Evolutionary conservation across 2,797 vertebrate genomes (phyloP), one percentile per base, ranked within the genome.

Genomic region (Parotocinclus haroldoi): DNA sequence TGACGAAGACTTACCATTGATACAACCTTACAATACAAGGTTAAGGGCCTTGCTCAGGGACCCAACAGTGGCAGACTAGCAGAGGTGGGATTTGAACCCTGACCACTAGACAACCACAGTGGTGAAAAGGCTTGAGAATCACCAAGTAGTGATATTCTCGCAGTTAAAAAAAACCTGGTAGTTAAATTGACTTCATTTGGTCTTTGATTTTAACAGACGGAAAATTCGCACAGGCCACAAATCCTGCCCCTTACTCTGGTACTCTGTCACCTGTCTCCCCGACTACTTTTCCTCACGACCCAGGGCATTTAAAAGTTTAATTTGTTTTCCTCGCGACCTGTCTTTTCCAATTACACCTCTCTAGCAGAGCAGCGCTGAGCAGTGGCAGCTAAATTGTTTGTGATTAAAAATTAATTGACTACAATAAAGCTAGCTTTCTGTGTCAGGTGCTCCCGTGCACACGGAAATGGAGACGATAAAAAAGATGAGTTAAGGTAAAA

Each of bases 401-500:
- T 71, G 80, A 85, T 89, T 87, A 87, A 89, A 84, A 86, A 87
- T 87, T 89, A 86, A 90, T 87, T 79, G 74, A 80, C 78, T 82
- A 77, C 78, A 80, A 80, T 83, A 84, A 86, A 86, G 83, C 63
- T 68, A 51, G 75, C 80, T 83, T 82, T 83, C 80, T 78, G 78
- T 81, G 80, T 78, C 75, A 80, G 71, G 70, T 58, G 63, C 61
- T 53, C 67, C 62, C 17, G 36, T 17, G 55, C 52, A 52, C 59
- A 54, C 46, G 46, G 63, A 62, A 54, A 62, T 13, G 18, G 45
- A 0, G 42, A 36, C 67, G 64, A 65, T 76, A 74, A 61, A 74
- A n/a, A 69, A 17, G 40, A 78, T 64, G 49, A 39, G 44, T 6
- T 57, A 39, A 42, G 27, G 13, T 8, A 17, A 55, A 61, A 10